Evolutionary conservation across 2,888 invertebrate genomes (phyloP), one percentile per base, ranked within the genome.

Genomic region (Morpho achilles): DNA sequence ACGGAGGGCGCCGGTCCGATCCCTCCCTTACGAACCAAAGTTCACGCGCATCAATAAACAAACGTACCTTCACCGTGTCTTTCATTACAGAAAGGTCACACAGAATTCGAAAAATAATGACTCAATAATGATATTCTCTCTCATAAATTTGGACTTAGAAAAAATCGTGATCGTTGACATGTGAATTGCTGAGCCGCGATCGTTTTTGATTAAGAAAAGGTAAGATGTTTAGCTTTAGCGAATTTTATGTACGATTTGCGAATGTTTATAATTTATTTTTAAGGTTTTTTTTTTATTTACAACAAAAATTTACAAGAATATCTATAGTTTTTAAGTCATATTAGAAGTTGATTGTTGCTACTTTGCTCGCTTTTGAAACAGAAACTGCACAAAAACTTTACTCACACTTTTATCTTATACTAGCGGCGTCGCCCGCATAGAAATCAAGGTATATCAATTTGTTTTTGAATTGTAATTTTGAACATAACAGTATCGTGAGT

Each of bases 31-130:
- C 7, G 32, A 32, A 42, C 48, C 9, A 61, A 61, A 61, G 45
- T 61, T 58, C 51, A 55, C 48, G 51, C 7, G 40, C 53, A 54
- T 56, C 55, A 47, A 58, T 60, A 58, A 53, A 61, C 62, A 53
- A 61, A 60, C 53, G 52, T 48, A 53, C 57, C 47, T 57, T 39
- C 48, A 8, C 48, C 39, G 50, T 39, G 55, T 58, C 52, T 57
- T 57, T 55, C 58, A 46, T 55, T 56, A 58, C 52, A 41, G 58
- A 58, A 58, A 56, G 50, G 53, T 56, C 55, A 16, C 22, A 42
- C 41, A 40, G 22, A 10, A 8, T 48, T 48, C 16, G 52, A 45
- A 52, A 32, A 52, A 39, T 39, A 44, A 32, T 32, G 32, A 32
- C 52, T 39, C 10, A 44, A 45, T 39, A 39, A 52, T 8, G 44